Evolutionary conservation across 2,113 vertebrate species (phyloP).

Genomic region (Pollachius pollachius): DNA sequence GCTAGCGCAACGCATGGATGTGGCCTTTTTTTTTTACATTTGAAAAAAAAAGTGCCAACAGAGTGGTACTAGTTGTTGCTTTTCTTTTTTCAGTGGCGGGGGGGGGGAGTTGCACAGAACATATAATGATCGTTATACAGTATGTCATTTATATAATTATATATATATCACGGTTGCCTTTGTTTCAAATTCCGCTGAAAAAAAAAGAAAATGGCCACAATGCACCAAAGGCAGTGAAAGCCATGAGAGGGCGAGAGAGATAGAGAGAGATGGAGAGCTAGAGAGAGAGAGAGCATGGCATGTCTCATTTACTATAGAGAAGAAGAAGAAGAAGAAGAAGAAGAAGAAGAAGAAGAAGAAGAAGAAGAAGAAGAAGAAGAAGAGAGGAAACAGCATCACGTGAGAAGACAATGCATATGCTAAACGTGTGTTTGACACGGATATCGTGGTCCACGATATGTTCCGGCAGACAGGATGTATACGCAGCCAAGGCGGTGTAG

Average conservation of each 20-base stretch:
- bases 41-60: too few species aligned
- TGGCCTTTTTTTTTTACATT: too few species aligned
- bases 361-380: neutral
- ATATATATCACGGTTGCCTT: neutral
- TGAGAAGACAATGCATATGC: neutral
- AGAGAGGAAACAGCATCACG: neutral
- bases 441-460: neutral
- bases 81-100: neutral
- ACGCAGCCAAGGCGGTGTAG: neutral
- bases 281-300: too few species aligned
- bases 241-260: too few species aligned
- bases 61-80: too few species aligned
- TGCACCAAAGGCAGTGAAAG: neutral
- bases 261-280: too few species aligned
- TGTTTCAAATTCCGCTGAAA: neutral
- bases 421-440: neutral
- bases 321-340: neutral
- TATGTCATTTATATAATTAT: too few species aligned
- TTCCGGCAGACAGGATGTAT: conserved; percentile 1
- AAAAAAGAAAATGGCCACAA: neutral
- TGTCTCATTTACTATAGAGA: neutral
- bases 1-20: too few species aligned
- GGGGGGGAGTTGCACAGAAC: neutral
- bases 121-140: too few species aligned
- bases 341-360: neutral